These are phyloP conservation scores for Drosophila punjabiensis DNA, from an alignment of 1,140 invertebrate species.

Conservation along the genomic window DNA sequence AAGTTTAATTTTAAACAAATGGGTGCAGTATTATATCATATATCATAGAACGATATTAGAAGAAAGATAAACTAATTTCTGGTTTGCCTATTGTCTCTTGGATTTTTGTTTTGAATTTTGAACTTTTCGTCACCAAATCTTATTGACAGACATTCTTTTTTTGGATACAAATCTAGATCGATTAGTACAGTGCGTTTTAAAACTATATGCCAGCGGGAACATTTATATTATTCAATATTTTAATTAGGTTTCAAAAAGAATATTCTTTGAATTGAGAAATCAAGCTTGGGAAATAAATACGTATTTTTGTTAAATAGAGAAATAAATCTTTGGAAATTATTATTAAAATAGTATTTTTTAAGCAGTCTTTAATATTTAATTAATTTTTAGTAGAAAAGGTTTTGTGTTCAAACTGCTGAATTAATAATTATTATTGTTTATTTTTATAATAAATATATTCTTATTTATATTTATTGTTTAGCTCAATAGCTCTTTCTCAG, in stretches of 20 bases:
- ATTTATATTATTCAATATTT: not conserved
- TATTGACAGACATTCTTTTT: constrained; percentile 51
- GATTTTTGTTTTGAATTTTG: not conserved
- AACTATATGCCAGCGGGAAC: not conserved
- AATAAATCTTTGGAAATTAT: too few species aligned
- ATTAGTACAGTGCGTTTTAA: constrained; percentile 26
- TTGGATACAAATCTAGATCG: constrained; percentile 5
- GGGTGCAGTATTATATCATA: constrained; percentile 38
- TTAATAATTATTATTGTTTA: too few species aligned
- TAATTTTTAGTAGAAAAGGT: too few species aligned
- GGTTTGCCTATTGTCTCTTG: constrained; percentile 21
- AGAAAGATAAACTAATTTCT: constrained; percentile 16
- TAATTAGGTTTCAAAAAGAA: not conserved
- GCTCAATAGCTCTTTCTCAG: too few species aligned
- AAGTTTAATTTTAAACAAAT: constrained; percentile 1
- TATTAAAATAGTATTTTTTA: too few species aligned
- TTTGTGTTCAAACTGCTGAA: too few species aligned
- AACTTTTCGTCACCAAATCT: constrained; percentile 26
- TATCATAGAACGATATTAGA: not conserved
- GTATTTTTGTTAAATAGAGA: too few species aligned
- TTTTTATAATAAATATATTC: too few species aligned
- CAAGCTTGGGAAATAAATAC: not conserved
- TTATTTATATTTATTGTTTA: too few species aligned
- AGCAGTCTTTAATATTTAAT: too few species aligned
- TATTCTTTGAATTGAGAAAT: not conserved